phyloP scores from a whole-genome alignment of 2,888 invertebrate genomes.

The Erebia aethiops region DNA sequence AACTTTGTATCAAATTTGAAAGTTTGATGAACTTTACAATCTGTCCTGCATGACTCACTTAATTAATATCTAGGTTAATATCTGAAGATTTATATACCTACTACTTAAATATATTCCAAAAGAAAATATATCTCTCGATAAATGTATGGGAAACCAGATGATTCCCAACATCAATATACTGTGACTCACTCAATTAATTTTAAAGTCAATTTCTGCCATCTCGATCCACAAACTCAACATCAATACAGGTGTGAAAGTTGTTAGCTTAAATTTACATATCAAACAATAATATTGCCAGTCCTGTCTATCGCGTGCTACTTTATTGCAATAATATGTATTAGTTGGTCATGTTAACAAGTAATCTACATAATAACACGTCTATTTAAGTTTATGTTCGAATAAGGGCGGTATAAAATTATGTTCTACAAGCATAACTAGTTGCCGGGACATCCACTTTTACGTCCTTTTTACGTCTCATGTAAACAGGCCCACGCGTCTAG shows the following conservation, averaged over 20 bases:
- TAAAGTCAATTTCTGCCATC: slow-evolving; percentile 22
- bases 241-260: slow-evolving; percentile 32
- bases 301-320: slow-evolving; percentile 35
- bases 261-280: slow-evolving; percentile 31
- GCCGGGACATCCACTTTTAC: slow-evolving; percentile 38
- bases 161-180: neutral
- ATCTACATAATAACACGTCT: slow-evolving; percentile 41
- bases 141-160: slow-evolving; percentile 5
- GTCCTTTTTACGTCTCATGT: slow-evolving; percentile 32
- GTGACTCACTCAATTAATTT: slow-evolving; percentile 18
- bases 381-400: slow-evolving; percentile 36
- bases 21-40: neutral
- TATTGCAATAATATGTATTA: slow-evolving; percentile 42
- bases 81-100: neutral
- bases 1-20: neutral
- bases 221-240: slow-evolving; percentile 11
- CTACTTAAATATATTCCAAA: neutral
- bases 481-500: slow-evolving; percentile 25
- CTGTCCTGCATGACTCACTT: slow-evolving; percentile 7
- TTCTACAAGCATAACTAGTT: slow-evolving; percentile 32
- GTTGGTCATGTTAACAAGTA: slow-evolving; percentile 34
- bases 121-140: neutral
- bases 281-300: slow-evolving; percentile 34
- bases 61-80: slow-evolving; percentile 1
- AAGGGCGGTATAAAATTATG: slow-evolving; percentile 29